Percentiles rank a stretch among this genome's conserved stretches.
These are phyloP conservation scores for Triops cancriformis DNA, from an alignment of 1,140 invertebrate species.

Conservation along the genomic window DNA sequence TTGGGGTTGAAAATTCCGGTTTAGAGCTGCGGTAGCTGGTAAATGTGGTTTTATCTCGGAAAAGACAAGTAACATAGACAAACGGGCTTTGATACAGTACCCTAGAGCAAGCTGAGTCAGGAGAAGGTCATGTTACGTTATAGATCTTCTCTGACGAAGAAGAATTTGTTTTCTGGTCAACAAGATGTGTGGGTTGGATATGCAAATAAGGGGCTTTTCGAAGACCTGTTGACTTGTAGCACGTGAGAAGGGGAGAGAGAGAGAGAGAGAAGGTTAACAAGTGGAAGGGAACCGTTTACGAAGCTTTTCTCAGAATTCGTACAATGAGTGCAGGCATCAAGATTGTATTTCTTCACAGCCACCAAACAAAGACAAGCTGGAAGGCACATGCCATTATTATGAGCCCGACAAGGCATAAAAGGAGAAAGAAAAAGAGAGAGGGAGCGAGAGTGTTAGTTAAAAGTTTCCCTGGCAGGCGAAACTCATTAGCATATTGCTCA, in stretches of 20 bases:
- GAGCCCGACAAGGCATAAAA: neutral
- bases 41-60: neutral
- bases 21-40: neutral
- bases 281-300: neutral
- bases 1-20: neutral
- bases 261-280: neutral
- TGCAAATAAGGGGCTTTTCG: neutral
- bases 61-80: neutral
- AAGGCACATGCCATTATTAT: slow-evolving; percentile 14
- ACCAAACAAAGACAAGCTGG: slow-evolving; percentile 3
- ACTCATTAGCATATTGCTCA: neutral
- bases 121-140: neutral
- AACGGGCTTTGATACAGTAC: neutral
- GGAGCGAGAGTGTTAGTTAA: neutral
- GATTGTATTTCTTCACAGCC: neutral
- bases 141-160: neutral
- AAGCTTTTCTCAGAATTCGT: neutral
- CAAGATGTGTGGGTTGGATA: slow-evolving; percentile 13
- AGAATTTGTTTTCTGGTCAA: slow-evolving; percentile 3
- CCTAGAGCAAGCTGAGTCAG: neutral
- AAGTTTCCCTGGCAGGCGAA: neutral
- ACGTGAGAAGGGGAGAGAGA: neutral
- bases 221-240: neutral
- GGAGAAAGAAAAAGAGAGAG: neutral
- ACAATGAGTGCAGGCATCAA: neutral